Evolutionary conservation across 1,140 invertebrate genomes (phyloP).

Genomic region (Anastrepha ludens): DNA sequence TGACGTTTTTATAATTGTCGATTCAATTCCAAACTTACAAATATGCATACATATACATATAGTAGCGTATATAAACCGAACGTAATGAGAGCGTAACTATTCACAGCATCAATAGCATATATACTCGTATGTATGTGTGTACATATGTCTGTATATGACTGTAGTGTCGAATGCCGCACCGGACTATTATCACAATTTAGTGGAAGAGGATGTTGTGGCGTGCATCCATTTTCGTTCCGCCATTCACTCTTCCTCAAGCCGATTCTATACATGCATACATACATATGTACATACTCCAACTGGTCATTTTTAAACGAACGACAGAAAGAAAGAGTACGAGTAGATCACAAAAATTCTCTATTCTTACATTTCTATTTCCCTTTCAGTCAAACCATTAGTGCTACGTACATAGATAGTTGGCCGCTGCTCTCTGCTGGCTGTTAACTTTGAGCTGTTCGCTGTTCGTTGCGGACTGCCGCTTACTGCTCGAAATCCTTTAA

Average conservation of each 20-base stretch:
- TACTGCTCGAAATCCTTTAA: constrained; percentile 46
- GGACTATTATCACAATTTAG: constrained; percentile 29
- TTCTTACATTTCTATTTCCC: background rate
- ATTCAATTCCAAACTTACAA: too few species aligned
- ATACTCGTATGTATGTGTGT: background rate
- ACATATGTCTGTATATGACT: background rate
- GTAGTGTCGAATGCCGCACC: background rate
- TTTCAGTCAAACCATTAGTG: background rate
- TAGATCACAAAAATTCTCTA: constrained; percentile 27
- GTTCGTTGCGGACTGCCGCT: background rate
- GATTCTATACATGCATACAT: too few species aligned
- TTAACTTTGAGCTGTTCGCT: background rate
- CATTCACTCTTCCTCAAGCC: background rate
- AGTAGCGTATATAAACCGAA: too few species aligned
- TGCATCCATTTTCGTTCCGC: background rate
- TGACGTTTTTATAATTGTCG: too few species aligned
- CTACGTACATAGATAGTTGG: background rate
- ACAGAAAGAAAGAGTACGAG: background rate
- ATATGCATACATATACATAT: too few species aligned
- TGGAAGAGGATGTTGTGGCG: background rate
- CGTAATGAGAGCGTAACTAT: too few species aligned
- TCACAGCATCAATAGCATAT: too few species aligned
- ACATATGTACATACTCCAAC: background rate
- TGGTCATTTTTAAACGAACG: too few species aligned
- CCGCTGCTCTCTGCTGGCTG: background rate